Percentiles rank a stretch among this genome's conserved stretches.
These are phyloP conservation scores for Aldrovandia affinis DNA, from an alignment of 2,797 vertebrate genomes.

Conservation along the genomic window DNA sequence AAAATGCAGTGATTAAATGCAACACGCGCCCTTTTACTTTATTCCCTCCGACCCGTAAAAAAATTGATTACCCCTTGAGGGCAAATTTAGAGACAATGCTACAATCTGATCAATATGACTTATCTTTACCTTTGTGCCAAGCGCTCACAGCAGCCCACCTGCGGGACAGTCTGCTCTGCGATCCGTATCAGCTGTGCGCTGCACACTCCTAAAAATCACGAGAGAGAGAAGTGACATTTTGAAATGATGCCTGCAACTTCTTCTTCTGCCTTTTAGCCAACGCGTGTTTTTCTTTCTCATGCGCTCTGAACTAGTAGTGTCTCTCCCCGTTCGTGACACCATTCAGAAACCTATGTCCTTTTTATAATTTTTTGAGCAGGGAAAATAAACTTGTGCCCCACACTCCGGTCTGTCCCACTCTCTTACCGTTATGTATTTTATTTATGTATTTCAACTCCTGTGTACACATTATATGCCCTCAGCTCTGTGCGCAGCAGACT, in stretches of 20 bases:
- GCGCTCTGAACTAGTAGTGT: not conserved
- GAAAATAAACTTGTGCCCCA: not conserved
- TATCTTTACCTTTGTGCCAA: slow-evolving; percentile 57
- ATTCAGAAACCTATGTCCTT: slow-evolving; percentile 1
- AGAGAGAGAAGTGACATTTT: slow-evolving; percentile 21
- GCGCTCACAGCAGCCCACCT: slow-evolving; percentile 66
- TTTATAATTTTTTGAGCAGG: not conserved
- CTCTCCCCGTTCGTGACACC: not conserved
- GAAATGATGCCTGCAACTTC: slow-evolving; percentile 46
- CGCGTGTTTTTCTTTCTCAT: not conserved
- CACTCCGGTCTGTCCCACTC: not conserved
- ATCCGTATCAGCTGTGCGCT: slow-evolving; percentile 68
- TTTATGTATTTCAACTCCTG: slow-evolving; percentile 26
- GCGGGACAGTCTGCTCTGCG: slow-evolving; percentile 63
- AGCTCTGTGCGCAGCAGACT: not conserved
- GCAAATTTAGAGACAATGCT: slow-evolving; percentile 61
- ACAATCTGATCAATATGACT: slow-evolving; percentile 71
- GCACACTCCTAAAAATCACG: slow-evolving; percentile 49
- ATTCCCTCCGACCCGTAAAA: slow-evolving; percentile 63
- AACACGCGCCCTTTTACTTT: slow-evolving; percentile 47
- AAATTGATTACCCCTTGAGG: slow-evolving; percentile 70
- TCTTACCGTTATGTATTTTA: slow-evolving; percentile 35
- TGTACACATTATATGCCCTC: not conserved
- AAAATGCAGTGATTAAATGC: slow-evolving; percentile 61
- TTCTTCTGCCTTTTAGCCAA: slow-evolving; percentile 1